A percentile compares a stretch with the other conserved stretches of the same genome.
These are phyloP conservation scores for Halictus quadricinctus DNA, from an alignment of 2,888 invertebrate species.

Conservation along the genomic window DNA sequence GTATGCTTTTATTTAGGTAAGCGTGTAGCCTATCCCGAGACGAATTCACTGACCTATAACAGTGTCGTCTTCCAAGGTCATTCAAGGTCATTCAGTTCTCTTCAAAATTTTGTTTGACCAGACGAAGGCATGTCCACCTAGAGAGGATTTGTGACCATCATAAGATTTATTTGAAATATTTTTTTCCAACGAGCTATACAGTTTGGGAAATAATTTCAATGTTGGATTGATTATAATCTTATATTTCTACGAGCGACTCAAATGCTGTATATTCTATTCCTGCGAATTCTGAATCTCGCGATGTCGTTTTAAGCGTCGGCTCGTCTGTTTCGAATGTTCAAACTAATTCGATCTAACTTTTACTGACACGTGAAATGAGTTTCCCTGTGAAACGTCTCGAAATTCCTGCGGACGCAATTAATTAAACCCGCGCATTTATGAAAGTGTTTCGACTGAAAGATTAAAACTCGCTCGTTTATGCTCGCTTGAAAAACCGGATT, in stretches of 20 bases:
- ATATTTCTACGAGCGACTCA: not conserved
- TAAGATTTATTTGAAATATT: too few species aligned
- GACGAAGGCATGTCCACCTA: too few species aligned
- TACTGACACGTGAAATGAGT: constrained; percentile 17
- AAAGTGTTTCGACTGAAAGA: not conserved
- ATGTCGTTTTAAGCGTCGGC: not conserved
- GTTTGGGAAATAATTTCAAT: not conserved
- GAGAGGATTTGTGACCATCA: too few species aligned
- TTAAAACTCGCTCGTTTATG: not conserved
- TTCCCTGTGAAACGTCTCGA: constrained; percentile 7
- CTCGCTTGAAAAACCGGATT: not conserved
- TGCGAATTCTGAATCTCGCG: not conserved
- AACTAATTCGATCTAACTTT: constrained; percentile 16
- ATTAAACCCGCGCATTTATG: not conserved
- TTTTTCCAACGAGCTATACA: not conserved
- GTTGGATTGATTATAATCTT: not conserved
- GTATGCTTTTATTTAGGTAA: not conserved
- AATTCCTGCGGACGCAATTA: not conserved
- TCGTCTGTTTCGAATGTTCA: not conserved
- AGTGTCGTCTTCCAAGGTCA: not conserved
- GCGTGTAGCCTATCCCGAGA: too few species aligned
- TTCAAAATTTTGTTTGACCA: too few species aligned
- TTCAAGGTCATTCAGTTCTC: not conserved
- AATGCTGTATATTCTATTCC: not conserved
- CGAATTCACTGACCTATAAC: too few species aligned